Base-by-base conservation (phyloP, 2,797 vertebrate genomes). In the Phaenicophaeus curvirostris region DNA sequence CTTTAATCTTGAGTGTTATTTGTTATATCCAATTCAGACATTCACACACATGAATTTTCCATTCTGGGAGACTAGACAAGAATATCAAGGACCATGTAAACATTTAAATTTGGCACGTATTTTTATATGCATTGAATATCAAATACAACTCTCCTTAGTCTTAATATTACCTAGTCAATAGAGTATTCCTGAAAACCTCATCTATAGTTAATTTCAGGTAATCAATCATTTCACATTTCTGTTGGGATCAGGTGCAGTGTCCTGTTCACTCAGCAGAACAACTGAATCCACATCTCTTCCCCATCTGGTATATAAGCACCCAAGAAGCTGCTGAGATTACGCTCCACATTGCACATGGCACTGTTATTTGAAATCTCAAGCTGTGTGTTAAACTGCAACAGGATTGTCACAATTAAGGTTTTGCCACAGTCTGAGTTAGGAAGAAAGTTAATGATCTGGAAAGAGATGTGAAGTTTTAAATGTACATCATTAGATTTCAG, bases 161-260 rank as follows among this genome's bases (percentile, higher is more conserved):
- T 48, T 51, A 19, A 0, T 23, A 41, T 5, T 13, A 30, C 2
- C 41, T 17, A 19, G 6, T 12, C 23, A 76, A 57, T 0, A 41
- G 8, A 54, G 1, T 2, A 33, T 10, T 77, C 11, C 18, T 59
- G 54, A 53, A 66, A 75, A 72, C 6, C 2, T 75, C 16, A 68
- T 39, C 19, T 39, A 27, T 6, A 28, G 9, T 5, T n/a, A 63
- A n/a, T 13, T 33, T 4, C 8, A 51, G 16, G 13, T 30, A 68
- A 65, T 24, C 6, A 44, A 4, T 18, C 3, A 0, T 39, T 15
- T 8, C 6, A 8, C 18, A 7, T 23, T 80, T 42, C 30, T 59
- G 7, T 20, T 46, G 13, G 13, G 30, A 35, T 28, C 9, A 42
- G 15, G 4, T 39, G 6, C 11, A 67, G 37, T 30, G 11, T 31